phyloP scores from a whole-genome alignment of 2,888 invertebrate genomes.

The Tolmerus cingulatus region DNA sequence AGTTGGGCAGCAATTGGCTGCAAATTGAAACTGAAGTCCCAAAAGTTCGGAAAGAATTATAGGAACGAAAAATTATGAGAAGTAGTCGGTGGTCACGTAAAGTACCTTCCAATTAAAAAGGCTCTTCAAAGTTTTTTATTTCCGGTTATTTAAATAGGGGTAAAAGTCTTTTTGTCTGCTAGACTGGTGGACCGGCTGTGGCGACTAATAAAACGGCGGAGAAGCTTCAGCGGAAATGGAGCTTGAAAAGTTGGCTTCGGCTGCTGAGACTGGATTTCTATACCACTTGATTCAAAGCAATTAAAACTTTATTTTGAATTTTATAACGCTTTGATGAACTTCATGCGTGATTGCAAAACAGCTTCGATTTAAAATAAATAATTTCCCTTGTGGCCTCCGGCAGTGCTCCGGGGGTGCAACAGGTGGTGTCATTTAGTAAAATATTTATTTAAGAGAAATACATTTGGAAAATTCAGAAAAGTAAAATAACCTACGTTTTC shows the following conservation, averaged over 20 bases:
- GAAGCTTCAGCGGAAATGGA: neutral
- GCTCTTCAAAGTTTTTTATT: constrained; percentile 1
- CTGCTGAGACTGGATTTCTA: neutral
- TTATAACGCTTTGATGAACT: neutral
- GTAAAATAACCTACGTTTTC: too few relatives aligned
- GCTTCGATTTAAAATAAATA: neutral
- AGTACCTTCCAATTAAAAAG: neutral
- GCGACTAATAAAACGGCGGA: neutral
- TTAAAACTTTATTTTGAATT: neutral
- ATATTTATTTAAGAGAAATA: neutral
- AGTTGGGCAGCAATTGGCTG: neutral
- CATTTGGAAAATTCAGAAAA: neutral
- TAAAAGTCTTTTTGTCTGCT: neutral
- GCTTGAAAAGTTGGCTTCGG: neutral
- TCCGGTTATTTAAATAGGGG: neutral
- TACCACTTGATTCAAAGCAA: neutral
- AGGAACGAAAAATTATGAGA: neutral
- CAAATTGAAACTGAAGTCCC: neutral
- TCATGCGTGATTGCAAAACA: neutral
- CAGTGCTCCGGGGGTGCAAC: neutral
- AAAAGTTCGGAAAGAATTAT: neutral
- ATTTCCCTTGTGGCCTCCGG: neutral
- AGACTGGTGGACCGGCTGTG: neutral
- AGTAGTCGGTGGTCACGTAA: neutral
- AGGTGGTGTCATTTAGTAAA: neutral